Conservation (phyloP, 2,113 vertebrate genomes). For the Murina feae region DNA sequence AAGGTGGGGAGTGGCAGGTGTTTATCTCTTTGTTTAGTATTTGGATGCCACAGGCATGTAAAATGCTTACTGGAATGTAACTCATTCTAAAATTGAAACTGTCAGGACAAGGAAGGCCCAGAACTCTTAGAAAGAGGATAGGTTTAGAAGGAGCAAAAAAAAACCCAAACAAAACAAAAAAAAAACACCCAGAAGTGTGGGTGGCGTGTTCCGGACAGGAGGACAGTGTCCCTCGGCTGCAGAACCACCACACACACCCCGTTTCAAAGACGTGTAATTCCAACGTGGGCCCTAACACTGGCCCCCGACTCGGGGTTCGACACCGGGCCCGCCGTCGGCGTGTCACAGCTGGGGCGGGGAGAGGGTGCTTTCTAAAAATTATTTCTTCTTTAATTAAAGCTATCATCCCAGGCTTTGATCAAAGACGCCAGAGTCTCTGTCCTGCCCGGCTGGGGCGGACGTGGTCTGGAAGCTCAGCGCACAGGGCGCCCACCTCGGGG, state of each 20-base stretch:
- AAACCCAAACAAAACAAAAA: too few relatives aligned
- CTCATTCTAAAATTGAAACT: conserved; percentile 71
- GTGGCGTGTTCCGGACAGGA: conserved; percentile 25
- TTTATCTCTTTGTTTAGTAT: conserved; percentile 49
- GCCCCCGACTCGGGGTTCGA: conserved; percentile 46
- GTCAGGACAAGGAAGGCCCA: conserved; percentile 17
- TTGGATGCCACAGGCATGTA: conserved; percentile 64
- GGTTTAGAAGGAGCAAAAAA: conserved; percentile 41
- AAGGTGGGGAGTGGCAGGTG: background rate
- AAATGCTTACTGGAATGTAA: conserved; percentile 79
- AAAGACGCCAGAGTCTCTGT: conserved; percentile 82
- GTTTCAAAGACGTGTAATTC: conserved; percentile 57
- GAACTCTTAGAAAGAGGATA: conserved; percentile 33
- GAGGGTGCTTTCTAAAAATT: conserved; percentile 59
- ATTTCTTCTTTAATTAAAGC: conserved; percentile 78
- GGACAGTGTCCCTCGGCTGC: conserved; percentile 62
- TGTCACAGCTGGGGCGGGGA: conserved; percentile 55
- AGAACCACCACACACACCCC: conserved; percentile 75
- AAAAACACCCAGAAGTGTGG: background rate
- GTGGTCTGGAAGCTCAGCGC: conserved; percentile 81
- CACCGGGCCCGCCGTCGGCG: too few relatives aligned
- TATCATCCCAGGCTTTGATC: conserved; percentile 82
- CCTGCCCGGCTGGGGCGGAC: conserved; percentile 87
- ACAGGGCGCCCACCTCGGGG: conserved; percentile 83
- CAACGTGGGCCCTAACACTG: conserved; percentile 67